Conservation (phyloP, 2,797 vertebrate species). For the Natrix natrix region DNA sequence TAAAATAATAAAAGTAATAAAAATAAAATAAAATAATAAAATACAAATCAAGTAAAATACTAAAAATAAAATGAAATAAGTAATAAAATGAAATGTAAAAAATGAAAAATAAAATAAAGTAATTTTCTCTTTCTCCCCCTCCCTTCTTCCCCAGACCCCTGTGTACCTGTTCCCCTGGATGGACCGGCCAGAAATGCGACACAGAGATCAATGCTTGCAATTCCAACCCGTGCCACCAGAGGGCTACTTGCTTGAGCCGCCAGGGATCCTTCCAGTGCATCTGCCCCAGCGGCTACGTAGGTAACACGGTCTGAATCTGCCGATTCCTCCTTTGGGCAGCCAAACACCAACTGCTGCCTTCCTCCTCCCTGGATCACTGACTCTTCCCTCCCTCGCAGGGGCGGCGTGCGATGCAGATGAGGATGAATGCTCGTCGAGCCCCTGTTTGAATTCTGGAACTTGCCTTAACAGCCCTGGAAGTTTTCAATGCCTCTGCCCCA, state of each 20-base stretch:
- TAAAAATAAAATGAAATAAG: no score
- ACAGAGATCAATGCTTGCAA: constrained; percentile 66
- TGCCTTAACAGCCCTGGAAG: constrained; percentile 63
- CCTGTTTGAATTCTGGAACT: constrained; percentile 57
- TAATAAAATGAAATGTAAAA: background rate
- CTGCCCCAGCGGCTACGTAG: constrained; percentile 65
- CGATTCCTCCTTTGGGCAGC: no score
- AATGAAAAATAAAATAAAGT: background rate
- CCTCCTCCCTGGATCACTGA: background rate
- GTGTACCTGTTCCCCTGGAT: constrained; percentile 64
- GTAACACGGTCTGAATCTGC: constrained; percentile 35
- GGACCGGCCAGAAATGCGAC: constrained; percentile 54
- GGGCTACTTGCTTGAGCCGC: constrained; percentile 62
- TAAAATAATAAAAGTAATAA: no score
- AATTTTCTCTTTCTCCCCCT: background rate
- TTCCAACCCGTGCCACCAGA: constrained; percentile 63
- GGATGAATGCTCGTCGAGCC: constrained; percentile 60
- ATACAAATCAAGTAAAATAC: no score
- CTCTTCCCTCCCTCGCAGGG: constrained; percentile 27
- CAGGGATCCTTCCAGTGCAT: constrained; percentile 63
- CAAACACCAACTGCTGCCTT: background rate
- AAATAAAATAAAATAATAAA: no score
- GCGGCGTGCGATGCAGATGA: constrained; percentile 56
- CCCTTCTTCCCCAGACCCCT: constrained; percentile 33
- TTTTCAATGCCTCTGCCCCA: constrained; percentile 67